Percentiles rank a stretch among this genome's conserved stretches.
phyloP scores from a whole-genome alignment of 2,888 invertebrate genomes.

The Patella pellucida region DNA sequence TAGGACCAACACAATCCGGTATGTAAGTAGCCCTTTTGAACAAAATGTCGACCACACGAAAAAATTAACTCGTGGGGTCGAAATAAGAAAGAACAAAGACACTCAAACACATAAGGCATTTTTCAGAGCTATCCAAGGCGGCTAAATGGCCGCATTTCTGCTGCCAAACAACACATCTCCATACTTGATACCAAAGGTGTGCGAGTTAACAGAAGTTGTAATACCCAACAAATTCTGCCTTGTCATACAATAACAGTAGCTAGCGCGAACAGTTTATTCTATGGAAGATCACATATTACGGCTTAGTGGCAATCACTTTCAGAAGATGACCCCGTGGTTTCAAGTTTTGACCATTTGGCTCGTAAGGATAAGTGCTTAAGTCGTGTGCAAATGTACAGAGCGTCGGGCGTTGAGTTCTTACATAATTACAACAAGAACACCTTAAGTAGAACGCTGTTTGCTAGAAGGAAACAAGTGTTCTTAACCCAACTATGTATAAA shows the following conservation, averaged over 20 bases:
- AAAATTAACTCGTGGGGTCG: background rate
- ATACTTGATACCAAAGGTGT: background rate
- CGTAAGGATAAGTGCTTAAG: too few species aligned
- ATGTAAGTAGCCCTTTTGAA: conserved; percentile 6
- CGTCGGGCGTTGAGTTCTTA: too few species aligned
- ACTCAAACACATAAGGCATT: background rate
- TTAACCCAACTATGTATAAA: too few species aligned
- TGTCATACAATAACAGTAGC: too few species aligned
- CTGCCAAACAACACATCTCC: background rate
- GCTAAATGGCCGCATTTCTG: background rate
- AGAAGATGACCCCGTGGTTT: background rate
- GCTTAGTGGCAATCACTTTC: background rate
- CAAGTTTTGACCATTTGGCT: background rate
- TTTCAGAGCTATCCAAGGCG: conserved; percentile 1
- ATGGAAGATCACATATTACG: background rate
- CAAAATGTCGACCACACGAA: conserved; percentile 11
- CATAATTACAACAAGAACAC: too few species aligned
- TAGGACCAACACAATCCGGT: background rate
- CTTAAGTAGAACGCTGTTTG: too few species aligned
- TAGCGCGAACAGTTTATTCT: too few species aligned
- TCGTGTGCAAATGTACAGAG: too few species aligned
- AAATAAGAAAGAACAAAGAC: background rate
- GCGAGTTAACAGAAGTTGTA: background rate
- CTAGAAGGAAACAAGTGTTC: too few species aligned
- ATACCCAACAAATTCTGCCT: too few species aligned